Percentiles rank a stretch among this genome's conserved stretches.
These are phyloP conservation scores for Chaetogeoica ovagalla DNA, from an alignment of 2,888 invertebrate genomes.

Conservation along the genomic window DNA sequence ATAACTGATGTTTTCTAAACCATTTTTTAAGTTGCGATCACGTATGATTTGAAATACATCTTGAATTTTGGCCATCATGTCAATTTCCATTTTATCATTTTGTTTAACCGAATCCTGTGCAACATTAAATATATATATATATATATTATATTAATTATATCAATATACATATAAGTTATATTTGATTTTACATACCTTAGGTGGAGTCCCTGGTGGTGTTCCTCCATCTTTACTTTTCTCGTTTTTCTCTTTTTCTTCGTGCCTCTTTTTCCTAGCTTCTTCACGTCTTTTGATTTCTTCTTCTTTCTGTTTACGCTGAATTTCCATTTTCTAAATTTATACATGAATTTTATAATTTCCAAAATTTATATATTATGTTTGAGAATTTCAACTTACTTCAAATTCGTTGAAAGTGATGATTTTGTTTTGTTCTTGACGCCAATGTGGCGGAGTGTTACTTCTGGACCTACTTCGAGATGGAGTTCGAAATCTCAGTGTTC, in stretches of 20 bases:
- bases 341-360: background rate
- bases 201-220: conserved; percentile 48
- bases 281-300: conserved; percentile 65
- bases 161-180: too few species aligned
- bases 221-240: conserved; percentile 51
- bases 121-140: background rate
- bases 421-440: conserved; percentile 85
- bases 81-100: conserved; percentile 47
- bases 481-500: conserved; percentile 87
- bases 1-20: background rate
- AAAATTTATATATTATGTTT: background rate
- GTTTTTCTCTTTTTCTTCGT: conserved; percentile 62
- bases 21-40: conserved; percentile 42
- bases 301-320: conserved; percentile 68
- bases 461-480: conserved; percentile 76
- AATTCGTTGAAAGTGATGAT: conserved; percentile 82
- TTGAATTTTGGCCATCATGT: conserved; percentile 51
- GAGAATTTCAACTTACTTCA: conserved; percentile 63
- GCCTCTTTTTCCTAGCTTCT: conserved; percentile 64
- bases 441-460: conserved; percentile 91
- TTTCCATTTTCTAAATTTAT: conserved; percentile 65
- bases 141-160: too few species aligned
- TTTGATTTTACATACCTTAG: conserved; percentile 32
- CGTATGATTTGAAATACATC: conserved; percentile 52
- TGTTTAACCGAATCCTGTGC: conserved; percentile 2